Conservation (phyloP, 2,888 invertebrate genomes). For the Melanophora roralis region DNA sequence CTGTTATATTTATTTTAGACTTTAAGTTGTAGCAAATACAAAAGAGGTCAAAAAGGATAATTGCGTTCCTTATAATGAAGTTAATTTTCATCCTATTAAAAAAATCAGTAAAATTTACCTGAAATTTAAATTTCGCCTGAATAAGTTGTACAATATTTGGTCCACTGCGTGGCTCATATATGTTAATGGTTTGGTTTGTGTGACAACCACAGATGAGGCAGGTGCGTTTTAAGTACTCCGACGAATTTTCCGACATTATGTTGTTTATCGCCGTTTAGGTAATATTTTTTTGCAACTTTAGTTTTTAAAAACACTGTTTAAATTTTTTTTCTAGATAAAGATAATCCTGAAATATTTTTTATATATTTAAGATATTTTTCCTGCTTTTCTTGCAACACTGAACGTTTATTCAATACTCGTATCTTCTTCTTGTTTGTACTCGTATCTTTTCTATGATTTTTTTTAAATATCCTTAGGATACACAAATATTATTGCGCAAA, state of each 20-base stretch:
- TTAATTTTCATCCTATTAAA: background rate
- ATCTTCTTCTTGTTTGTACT: conserved; percentile 20
- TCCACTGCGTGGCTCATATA: conserved; percentile 76
- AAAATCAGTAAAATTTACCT: conserved; percentile 67
- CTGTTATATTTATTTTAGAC: background rate
- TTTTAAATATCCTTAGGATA: conserved; percentile 63
- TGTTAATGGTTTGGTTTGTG: conserved; percentile 76
- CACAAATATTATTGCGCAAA: conserved; percentile 61
- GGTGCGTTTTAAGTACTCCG: conserved; percentile 76
- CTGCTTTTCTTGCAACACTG: conserved; percentile 7
- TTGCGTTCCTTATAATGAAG: too few relatives aligned
- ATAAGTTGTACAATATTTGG: conserved; percentile 77
- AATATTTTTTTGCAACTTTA: background rate
- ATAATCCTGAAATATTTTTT: too few relatives aligned
- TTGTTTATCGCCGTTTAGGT: conserved; percentile 37
- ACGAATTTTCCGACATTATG: conserved; percentile 69
- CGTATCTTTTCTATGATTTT: conserved; percentile 52
- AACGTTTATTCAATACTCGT: conserved; percentile 12
- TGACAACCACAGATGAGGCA: conserved; percentile 77
- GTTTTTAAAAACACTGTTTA: background rate
- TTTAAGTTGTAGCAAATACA: too few relatives aligned
- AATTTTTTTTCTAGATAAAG: too few relatives aligned
- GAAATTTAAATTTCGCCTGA: conserved; percentile 77
- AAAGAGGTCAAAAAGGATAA: too few relatives aligned
- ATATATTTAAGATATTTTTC: background rate